A percentile compares a stretch with the other conserved stretches of the same genome.
These are phyloP conservation scores for Cecidostiba fungosa DNA, from an alignment of 2,888 invertebrate species.

Conservation along the genomic window DNA sequence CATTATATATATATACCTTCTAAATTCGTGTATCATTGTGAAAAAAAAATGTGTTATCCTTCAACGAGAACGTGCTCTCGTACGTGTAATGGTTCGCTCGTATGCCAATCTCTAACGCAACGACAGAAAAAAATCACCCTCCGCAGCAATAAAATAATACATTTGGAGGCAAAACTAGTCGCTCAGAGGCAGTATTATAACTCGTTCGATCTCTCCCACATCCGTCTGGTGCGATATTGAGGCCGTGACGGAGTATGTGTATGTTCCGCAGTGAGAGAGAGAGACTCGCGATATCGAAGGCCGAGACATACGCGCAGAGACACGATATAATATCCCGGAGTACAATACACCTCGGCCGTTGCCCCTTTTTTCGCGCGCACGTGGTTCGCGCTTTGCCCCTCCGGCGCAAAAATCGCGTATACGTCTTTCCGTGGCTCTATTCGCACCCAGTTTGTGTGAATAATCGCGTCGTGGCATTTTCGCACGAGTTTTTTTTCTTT, in stretches of 20 bases:
- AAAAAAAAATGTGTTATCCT: background rate
- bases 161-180: background rate
- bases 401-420: background rate
- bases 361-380: constrained; percentile 20
- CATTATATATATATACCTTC: background rate
- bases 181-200: background rate
- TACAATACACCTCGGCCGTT: constrained; percentile 4
- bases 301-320: background rate
- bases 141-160: background rate
- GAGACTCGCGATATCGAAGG: constrained; percentile 19
- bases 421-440: background rate
- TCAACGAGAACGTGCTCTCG: background rate
- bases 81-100: background rate
- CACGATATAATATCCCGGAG: background rate
- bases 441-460: background rate
- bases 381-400: background rate
- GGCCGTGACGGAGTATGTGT: constrained; percentile 21
- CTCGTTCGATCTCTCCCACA: constrained; percentile 27
- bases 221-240: constrained; percentile 32
- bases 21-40: background rate
- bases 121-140: background rate
- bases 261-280: background rate
- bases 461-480: background rate
- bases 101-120: constrained; percentile 3
- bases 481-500: background rate